Conservation (phyloP, 2,113 vertebrate genomes). For the Microcebus lehilahytsara region DNA sequence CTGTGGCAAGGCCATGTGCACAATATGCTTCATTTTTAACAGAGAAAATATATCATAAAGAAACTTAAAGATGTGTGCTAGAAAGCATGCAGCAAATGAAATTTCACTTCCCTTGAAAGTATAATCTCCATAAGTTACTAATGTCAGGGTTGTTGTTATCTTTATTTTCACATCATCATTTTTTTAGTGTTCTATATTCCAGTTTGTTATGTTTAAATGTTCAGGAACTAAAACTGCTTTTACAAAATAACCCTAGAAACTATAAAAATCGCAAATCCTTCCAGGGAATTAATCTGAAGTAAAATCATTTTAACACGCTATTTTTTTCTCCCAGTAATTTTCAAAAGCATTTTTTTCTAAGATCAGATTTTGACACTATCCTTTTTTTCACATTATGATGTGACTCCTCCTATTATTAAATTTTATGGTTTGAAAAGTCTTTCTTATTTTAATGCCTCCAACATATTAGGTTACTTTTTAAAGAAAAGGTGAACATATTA, state of each 20-base stretch:
- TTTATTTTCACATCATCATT: slow-evolving; percentile 38
- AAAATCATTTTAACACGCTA: slow-evolving; percentile 61
- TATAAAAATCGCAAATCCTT: slow-evolving; percentile 61
- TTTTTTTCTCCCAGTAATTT: slow-evolving; percentile 55
- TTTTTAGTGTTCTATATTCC: slow-evolving; percentile 37
- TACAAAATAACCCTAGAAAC: slow-evolving; percentile 59
- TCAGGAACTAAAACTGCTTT: slow-evolving; percentile 62
- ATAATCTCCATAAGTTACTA: slow-evolving; percentile 42
- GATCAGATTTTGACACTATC: slow-evolving; percentile 70
- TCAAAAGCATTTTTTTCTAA: slow-evolving; percentile 61
- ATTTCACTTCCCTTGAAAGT: slow-evolving; percentile 29
- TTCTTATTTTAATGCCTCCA: slow-evolving; percentile 78
- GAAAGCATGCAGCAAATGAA: slow-evolving; percentile 37
- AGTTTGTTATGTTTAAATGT: slow-evolving; percentile 50
- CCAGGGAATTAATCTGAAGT: slow-evolving; percentile 69
- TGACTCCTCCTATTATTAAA: slow-evolving; percentile 73
- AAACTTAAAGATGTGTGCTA: neutral
- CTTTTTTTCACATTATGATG: slow-evolving; percentile 41
- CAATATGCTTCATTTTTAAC: slow-evolving; percentile 3
- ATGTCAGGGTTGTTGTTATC: slow-evolving; percentile 3
- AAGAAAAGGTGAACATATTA: slow-evolving; percentile 81
- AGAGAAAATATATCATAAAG: slow-evolving; percentile 35
- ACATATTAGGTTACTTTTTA: slow-evolving; percentile 80
- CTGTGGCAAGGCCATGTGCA: neutral
- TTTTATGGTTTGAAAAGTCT: slow-evolving; percentile 67